These are phyloP conservation scores for Dallia pectoralis DNA, from an alignment of 2,797 vertebrate species.

Conservation along the genomic window DNA sequence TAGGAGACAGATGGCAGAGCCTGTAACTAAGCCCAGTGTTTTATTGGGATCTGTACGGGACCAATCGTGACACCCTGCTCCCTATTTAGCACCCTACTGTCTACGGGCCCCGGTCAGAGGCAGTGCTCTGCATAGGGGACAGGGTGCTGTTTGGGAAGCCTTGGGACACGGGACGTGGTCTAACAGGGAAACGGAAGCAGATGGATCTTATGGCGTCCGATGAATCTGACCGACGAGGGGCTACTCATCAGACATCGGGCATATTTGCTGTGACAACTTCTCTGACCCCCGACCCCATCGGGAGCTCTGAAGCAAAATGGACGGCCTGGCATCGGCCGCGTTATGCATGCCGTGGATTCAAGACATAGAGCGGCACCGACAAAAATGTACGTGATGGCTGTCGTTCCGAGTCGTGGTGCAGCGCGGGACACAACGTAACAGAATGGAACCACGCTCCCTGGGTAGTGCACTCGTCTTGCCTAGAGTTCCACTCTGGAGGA, in stretches of 20 bases:
- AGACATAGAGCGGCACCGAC: not conserved
- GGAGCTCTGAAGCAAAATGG: no score
- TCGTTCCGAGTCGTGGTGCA: slow-evolving; percentile 46
- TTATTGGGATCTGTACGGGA: slow-evolving; percentile 38
- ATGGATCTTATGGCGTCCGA: not conserved
- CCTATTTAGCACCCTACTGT: not conserved
- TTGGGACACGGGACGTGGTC: not conserved
- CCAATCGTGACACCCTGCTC: not conserved
- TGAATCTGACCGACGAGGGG: not conserved
- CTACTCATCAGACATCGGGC: not conserved
- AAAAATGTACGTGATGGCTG: slow-evolving; percentile 45
- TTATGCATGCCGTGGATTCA: no score
- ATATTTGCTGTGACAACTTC: not conserved
- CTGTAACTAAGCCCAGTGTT: slow-evolving; percentile 26
- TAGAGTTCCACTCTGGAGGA: not conserved
- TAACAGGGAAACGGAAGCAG: not conserved
- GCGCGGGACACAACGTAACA: slow-evolving; percentile 38
- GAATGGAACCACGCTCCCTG: not conserved
- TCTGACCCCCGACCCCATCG: not conserved
- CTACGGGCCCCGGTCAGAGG: not conserved
- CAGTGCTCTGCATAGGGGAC: not conserved
- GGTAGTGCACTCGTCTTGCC: not conserved
- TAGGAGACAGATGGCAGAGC: slow-evolving; percentile 48
- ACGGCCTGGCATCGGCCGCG: no score
- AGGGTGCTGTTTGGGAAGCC: not conserved